Evolutionary conservation across 1,140 invertebrate genomes (phyloP), one percentile per base, ranked within the genome.

Genomic region (Scaptomyza montana): DNA sequence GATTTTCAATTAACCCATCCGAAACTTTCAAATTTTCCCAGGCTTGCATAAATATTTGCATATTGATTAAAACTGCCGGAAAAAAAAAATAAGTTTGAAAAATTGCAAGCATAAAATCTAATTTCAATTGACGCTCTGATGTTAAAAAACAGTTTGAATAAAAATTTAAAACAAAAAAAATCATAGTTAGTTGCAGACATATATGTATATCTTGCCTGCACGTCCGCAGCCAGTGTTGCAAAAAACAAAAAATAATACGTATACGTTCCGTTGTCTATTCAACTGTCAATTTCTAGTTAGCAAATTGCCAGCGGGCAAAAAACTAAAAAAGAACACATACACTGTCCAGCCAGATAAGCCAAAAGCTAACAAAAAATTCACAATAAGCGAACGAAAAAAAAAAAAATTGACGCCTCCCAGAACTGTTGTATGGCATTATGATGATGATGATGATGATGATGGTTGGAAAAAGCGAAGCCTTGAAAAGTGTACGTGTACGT

Each of bases 241-340:
- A 43, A 57, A 45, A 28, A 43, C 0, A 5, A 56, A 25, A 54
- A 53, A 13, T 21, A 25, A 57, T 39, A 54, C 13, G 10, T 19
- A 33, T 45, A 30, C 55, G 33, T 7, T 36, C 30, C 10, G 36
- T 16, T 28, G 21, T 33, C 70, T 61, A 72, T 82, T 77, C 64
- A 82, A 43, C 68, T 87, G 82, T 82, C 84, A 82, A 77, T 79
- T 77, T 82, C 66, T 67, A 72, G 78, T 75, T 86, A 71, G 71
- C 51, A 59, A 47, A 78, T 75, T 60, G 59, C 45, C 51, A 71
- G 45, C 43, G 53, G 62, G 61, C 30, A 61, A 49, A 68, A 39
- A 61, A 1, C 16, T 13, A 28, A 30, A 28, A 70, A 43, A 36
- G 64, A 68, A 72, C 62, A 55, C 59, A 28, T 45, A 25, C 28